Base-by-base conservation (phyloP, 92 coral and sea anemone genomes). In the Umimayanthus kanabou region DNA sequence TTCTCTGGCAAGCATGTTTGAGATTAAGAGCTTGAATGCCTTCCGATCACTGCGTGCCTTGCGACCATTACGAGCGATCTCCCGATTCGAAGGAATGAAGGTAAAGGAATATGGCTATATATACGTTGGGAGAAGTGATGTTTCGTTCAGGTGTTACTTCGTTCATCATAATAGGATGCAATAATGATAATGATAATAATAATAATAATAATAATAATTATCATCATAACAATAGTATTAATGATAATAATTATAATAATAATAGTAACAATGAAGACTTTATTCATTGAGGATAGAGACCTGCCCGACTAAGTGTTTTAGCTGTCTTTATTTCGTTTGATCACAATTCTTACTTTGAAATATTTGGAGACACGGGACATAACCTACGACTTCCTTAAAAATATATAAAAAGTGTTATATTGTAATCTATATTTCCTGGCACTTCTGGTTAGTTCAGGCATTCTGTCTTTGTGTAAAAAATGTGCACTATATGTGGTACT, bases 21-120 rank as follows among this genome's bases (percentile, higher is more conserved):
- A 96, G 18, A 95, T 90, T 50, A 91, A 97, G 80, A 94, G 92
- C 85, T 88, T 97, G 39, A 96, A 97, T 84, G 98, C 99, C 10
- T 94, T 97, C 49, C 96, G 99, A 30, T 97, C 99, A 22, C 94
- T 97, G 39, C 96, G 99, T 43, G 99, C 99, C n/a, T 80, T 97
- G 55, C 87, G 99, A 80, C 99, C 99, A 37, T 94, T 97, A 40
- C 91, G 99, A 81, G 99, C 99, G 29, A 93, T 97, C 89, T 97
- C 99, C 20, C 94, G 98, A 87, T 97, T 97, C 88, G 99, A 97
- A 71, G 99, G 99, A 90, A 97, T 97, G 99, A 97, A 97, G 96
- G 99, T 96, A 95, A 9, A 90, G n/a, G 43, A 49, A n/a, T 18
- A 47, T 45, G n/a, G 26, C 9, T 39, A 47, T 9, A 47, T 47